A percentile compares a stretch with the other conserved stretches of the same genome.
These are phyloP conservation scores for silkworm (Bombyx mori) DNA, from an alignment of 1,140 invertebrate species.

Conservation along the genomic window ASM3026992v2 NC_085117.1:10616501-10617000, in stretches of 20 bases:
- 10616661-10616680: slow-evolving; percentile 72
- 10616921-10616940: slow-evolving; percentile 79
- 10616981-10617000: slow-evolving; percentile 75
- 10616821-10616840: slow-evolving; percentile 53
- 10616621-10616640: no score
- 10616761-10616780: slow-evolving; percentile 88
- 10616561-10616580: slow-evolving; percentile 85
- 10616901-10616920: slow-evolving; percentile 83
- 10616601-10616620: no score
- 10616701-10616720: slow-evolving; percentile 79
- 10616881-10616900: slow-evolving; percentile 53
- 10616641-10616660: background rate
- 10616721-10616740: slow-evolving; percentile 86
- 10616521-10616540: slow-evolving; percentile 80
- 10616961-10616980: slow-evolving; percentile 77
- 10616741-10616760: slow-evolving; percentile 87
- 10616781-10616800: slow-evolving; percentile 90
- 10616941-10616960: slow-evolving; percentile 78
- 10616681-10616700: slow-evolving; percentile 80
- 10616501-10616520: slow-evolving; percentile 83
- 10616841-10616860: background rate
- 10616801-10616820: slow-evolving; percentile 90
- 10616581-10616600: slow-evolving; percentile 53
- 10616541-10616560: slow-evolving; percentile 86
- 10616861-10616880: background rate